Conservation (phyloP, 2,888 invertebrate species). For the Saturnia pavonia region DNA sequence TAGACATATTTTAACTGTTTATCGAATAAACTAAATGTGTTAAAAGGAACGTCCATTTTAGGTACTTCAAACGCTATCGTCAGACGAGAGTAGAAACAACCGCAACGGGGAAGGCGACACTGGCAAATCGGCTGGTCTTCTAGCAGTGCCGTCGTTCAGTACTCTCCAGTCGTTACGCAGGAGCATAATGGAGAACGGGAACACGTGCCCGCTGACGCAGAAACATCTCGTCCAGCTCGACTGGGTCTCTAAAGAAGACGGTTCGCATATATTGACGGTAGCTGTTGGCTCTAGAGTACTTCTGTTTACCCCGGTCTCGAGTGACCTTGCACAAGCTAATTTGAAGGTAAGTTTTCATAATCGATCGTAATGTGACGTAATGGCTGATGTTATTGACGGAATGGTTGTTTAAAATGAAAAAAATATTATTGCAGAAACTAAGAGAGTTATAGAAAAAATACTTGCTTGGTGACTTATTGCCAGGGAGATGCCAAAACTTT, state of each 20-base stretch:
- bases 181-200: slow-evolving; percentile 95
- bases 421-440: no score
- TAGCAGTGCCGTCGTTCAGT: slow-evolving; percentile 95
- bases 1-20: no score
- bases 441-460: no score
- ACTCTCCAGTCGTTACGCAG: slow-evolving; percentile 93
- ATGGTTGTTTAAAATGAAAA: no score
- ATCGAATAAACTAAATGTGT: neutral
- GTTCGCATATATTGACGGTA: slow-evolving; percentile 98
- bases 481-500: no score
- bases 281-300: slow-evolving; percentile 96
- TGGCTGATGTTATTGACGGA: no score
- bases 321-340: slow-evolving; percentile 96
- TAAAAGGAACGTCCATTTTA: slow-evolving; percentile 30
- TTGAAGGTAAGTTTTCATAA: slow-evolving; percentile 81
- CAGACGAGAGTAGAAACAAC: slow-evolving; percentile 86
- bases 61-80: slow-evolving; percentile 90
- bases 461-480: no score
- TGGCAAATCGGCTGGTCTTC: slow-evolving; percentile 82
- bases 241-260: slow-evolving; percentile 99
- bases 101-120: slow-evolving; percentile 81
- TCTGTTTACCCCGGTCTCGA: slow-evolving; percentile 95
- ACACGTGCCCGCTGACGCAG: slow-evolving; percentile 94
- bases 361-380: neutral
- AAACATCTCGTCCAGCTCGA: slow-evolving; percentile 97